Conservation (phyloP, 2,113 vertebrate species). For the Colaptes auratus region DNA sequence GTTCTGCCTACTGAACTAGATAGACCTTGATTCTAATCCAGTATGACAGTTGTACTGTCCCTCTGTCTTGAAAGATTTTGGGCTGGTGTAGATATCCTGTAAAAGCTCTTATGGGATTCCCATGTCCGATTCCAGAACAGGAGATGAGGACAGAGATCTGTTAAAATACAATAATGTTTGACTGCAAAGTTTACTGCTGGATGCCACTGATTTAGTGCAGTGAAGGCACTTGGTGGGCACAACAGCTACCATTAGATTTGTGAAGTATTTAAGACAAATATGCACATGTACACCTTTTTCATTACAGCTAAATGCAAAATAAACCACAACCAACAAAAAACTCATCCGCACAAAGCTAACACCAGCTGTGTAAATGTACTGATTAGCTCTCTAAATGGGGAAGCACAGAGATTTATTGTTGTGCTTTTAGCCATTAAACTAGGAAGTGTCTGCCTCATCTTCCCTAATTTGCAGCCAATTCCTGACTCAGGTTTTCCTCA, state of each 20-base stretch:
- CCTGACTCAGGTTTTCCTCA: slow-evolving; percentile 58
- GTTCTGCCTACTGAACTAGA: background rate
- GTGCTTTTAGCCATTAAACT: slow-evolving; percentile 48
- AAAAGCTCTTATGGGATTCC: background rate
- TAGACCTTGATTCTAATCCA: background rate
- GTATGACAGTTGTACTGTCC: background rate
- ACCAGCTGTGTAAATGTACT: slow-evolving; percentile 49
- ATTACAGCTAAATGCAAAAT: slow-evolving; percentile 24
- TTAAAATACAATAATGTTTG: background rate
- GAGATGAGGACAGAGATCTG: background rate
- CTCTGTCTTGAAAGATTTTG: background rate
- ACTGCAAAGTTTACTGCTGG: background rate
- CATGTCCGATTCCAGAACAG: background rate
- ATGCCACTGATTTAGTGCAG: background rate
- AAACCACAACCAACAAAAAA: slow-evolving; percentile 5
- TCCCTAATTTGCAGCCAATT: slow-evolving; percentile 61
- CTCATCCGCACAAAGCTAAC: background rate
- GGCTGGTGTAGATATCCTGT: background rate
- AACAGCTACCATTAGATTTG: background rate
- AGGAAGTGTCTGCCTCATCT: slow-evolving; percentile 59
- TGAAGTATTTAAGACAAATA: slow-evolving; percentile 28
- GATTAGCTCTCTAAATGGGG: slow-evolving; percentile 44
- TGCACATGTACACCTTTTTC: background rate
- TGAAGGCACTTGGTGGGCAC: background rate
- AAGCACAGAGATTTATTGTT: slow-evolving; percentile 48